phyloP scores from a whole-genome alignment of 2,888 invertebrate species.

The Meandrusa payeni region DNA sequence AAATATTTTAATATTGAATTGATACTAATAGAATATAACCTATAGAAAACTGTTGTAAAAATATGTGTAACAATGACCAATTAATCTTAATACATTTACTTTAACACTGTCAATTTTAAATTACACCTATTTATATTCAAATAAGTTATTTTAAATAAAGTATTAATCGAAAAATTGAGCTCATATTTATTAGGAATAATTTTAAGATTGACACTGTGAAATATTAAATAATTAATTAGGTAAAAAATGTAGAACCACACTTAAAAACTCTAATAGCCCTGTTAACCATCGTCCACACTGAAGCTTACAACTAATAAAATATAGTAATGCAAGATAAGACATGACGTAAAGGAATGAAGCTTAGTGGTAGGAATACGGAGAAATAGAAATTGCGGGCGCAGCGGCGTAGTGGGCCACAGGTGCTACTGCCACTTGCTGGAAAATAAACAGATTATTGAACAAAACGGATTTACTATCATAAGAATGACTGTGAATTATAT shows the following conservation, averaged over 20 bases:
- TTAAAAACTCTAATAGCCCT: slow-evolving; percentile 1
- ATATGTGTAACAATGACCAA: too few species aligned
- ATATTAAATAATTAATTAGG: too few species aligned
- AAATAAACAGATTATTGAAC: slow-evolving; percentile 15
- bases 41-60: too few species aligned
- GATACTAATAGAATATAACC: too few species aligned
- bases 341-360: neutral
- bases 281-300: slow-evolving; percentile 1
- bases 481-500: too few species aligned
- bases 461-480: neutral
- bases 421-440: slow-evolving; percentile 31
- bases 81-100: too few species aligned
- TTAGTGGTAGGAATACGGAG: slow-evolving; percentile 48
- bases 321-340: neutral
- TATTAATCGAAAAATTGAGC: neutral
- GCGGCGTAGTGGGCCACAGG: slow-evolving; percentile 65
- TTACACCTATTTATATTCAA: too few species aligned
- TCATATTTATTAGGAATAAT: too few species aligned
- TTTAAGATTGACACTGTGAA: too few species aligned
- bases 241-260: too few species aligned
- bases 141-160: too few species aligned
- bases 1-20: neutral
- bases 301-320: slow-evolving; percentile 6
- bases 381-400: slow-evolving; percentile 55
- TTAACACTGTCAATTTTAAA: too few species aligned